phyloP scores from a whole-genome alignment of 2,113 vertebrate species.

The Eublepharis macularius region DNA sequence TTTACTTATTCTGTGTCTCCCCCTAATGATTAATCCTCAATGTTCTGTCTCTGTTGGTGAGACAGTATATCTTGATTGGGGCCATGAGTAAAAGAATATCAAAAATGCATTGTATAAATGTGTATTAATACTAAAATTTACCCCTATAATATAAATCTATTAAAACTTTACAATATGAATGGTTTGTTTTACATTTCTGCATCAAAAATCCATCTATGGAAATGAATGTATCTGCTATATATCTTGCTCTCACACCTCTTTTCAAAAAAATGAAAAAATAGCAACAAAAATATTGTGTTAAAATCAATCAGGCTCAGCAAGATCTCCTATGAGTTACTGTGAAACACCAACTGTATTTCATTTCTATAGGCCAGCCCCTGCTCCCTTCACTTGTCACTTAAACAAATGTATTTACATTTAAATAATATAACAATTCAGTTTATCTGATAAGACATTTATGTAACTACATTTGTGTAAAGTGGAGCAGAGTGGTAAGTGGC shows the following conservation, averaged over 20 bases:
- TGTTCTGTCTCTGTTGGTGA: background rate
- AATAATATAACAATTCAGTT: too few species aligned
- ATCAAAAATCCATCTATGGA: background rate
- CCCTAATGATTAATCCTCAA: background rate
- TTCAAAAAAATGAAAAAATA: background rate
- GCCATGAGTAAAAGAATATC: background rate
- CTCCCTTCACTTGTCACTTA: too few species aligned
- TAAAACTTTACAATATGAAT: background rate
- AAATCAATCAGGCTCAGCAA: background rate
- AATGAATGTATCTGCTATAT: background rate
- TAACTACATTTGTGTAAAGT: too few species aligned
- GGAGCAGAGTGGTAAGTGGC: too few species aligned
- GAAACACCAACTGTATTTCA: background rate
- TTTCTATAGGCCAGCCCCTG: too few species aligned
- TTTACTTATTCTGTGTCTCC: background rate
- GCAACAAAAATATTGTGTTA: background rate
- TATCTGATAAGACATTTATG: too few species aligned
- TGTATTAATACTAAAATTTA: background rate
- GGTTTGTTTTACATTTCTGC: background rate
- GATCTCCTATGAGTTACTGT: background rate
- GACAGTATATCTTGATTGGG: background rate
- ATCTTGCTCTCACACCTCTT: background rate
- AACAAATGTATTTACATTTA: background rate
- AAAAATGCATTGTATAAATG: background rate
- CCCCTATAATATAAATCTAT: background rate